These are phyloP conservation scores for Drosophila seguyi DNA, from an alignment of 1,140 invertebrate species.

Conservation along the genomic window DNA sequence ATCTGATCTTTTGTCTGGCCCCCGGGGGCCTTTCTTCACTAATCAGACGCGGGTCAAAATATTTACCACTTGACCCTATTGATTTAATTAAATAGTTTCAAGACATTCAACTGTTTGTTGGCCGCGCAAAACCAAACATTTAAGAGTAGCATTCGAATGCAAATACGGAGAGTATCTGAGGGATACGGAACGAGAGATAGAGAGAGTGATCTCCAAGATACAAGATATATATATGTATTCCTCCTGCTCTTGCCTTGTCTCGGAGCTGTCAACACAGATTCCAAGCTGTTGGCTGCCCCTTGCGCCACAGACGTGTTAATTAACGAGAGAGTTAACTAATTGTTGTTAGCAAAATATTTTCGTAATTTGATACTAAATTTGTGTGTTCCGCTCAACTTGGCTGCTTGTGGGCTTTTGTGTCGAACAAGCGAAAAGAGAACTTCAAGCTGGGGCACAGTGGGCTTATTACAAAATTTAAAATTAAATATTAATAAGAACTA, in stretches of 20 bases:
- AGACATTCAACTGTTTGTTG: conserved; percentile 81
- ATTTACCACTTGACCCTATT: conserved; percentile 85
- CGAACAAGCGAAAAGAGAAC: conserved; percentile 11
- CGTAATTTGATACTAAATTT: conserved; percentile 85
- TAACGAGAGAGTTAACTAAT: conserved; percentile 85
- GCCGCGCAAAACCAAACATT: conserved; percentile 61
- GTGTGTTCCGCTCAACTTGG: conserved; percentile 81
- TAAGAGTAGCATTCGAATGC: conserved; percentile 9
- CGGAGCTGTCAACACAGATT: conserved; percentile 81
- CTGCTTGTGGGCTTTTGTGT: conserved; percentile 80
- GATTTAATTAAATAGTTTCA: conserved; percentile 85
- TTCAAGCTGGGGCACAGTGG: conserved; percentile 47
- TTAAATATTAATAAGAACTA: not conserved
- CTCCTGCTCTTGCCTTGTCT: conserved; percentile 7
- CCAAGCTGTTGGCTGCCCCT: conserved; percentile 60
- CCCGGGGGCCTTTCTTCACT: conserved; percentile 58
- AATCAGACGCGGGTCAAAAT: conserved; percentile 85
- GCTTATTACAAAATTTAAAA: not conserved
- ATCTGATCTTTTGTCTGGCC: conserved; percentile 52
- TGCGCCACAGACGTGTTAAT: conserved; percentile 83
- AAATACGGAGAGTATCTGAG: not conserved
- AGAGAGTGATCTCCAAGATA: conserved; percentile 18
- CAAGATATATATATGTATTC: not conserved
- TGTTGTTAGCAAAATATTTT: conserved; percentile 85
- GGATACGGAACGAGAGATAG: not conserved